phyloP scores from a whole-genome alignment of 2,888 invertebrate species.

The Ditula angustiorana region DNA sequence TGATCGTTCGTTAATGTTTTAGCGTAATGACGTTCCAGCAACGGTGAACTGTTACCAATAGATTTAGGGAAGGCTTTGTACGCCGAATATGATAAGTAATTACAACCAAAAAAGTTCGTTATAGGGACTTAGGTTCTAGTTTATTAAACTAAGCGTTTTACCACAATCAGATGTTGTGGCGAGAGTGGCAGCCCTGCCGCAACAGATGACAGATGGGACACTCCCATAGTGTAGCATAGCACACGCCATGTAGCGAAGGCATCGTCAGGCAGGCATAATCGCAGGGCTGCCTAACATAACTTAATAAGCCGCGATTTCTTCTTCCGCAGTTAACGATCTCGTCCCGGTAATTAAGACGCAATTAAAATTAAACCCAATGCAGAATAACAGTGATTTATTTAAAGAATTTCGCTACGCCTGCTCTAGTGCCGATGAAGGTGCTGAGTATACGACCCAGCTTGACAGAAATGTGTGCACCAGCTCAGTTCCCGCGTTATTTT shows the following conservation, averaged over 20 bases:
- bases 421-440: not conserved
- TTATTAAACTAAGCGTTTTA: slow-evolving; percentile 30
- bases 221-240: not conserved
- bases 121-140: slow-evolving; percentile 83
- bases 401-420: not conserved
- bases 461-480: slow-evolving; percentile 1
- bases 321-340: slow-evolving; percentile 33
- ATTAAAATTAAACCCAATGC: slow-evolving; percentile 2
- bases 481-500: slow-evolving; percentile 12
- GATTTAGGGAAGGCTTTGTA: slow-evolving; percentile 67
- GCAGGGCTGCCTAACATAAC: slow-evolving; percentile 8
- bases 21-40: slow-evolving; percentile 80
- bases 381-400: slow-evolving; percentile 1
- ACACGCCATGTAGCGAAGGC: not conserved
- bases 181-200: not conserved
- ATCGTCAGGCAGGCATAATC: not conserved
- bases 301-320: slow-evolving; percentile 30
- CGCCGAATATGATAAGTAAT: slow-evolving; percentile 77
- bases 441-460: not conserved
- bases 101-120: slow-evolving; percentile 85
- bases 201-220: not conserved
- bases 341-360: slow-evolving; percentile 32
- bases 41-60: slow-evolving; percentile 85
- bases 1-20: slow-evolving; percentile 76
- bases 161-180: slow-evolving; percentile 52